phyloP scores from a whole-genome alignment of 2,888 invertebrate species.

The Crossocerus cetratus region DNA sequence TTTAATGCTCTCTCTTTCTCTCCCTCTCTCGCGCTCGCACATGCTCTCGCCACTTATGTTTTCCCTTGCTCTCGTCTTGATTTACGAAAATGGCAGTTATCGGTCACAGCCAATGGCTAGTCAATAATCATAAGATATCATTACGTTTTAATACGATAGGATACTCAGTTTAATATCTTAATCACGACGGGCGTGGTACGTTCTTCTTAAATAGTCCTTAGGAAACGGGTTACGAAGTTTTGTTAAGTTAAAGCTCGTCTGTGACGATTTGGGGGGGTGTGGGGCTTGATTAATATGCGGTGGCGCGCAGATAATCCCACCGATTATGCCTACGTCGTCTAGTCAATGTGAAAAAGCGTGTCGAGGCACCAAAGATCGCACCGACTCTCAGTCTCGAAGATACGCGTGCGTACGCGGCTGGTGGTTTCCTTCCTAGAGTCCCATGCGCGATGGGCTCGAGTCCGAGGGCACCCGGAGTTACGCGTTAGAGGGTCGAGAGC shows the following conservation, averaged over 20 bases:
- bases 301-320: neutral
- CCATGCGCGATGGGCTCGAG: too few relatives aligned
- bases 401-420: too few relatives aligned
- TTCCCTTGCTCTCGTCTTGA: slow-evolving; percentile 57
- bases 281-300: too few relatives aligned
- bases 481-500: neutral
- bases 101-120: slow-evolving; percentile 78
- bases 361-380: too few relatives aligned
- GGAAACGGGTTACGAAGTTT: slow-evolving; percentile 36
- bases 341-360: too few relatives aligned
- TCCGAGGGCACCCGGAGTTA: neutral
- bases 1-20: neutral
- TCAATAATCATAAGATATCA: slow-evolving; percentile 57
- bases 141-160: slow-evolving; percentile 56
- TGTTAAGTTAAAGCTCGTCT: too few relatives aligned
- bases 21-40: slow-evolving; percentile 18
- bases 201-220: slow-evolving; percentile 54
- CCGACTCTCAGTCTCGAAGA: too few relatives aligned
- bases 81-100: slow-evolving; percentile 77
- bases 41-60: slow-evolving; percentile 39
- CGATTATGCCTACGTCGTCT: too few relatives aligned
- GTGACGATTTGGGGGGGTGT: too few relatives aligned
- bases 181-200: slow-evolving; percentile 42
- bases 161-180: slow-evolving; percentile 57
- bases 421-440: too few relatives aligned